Evolutionary conservation across 2,113 vertebrate genomes (phyloP).

Genomic region (Apeltes quadracus): DNA sequence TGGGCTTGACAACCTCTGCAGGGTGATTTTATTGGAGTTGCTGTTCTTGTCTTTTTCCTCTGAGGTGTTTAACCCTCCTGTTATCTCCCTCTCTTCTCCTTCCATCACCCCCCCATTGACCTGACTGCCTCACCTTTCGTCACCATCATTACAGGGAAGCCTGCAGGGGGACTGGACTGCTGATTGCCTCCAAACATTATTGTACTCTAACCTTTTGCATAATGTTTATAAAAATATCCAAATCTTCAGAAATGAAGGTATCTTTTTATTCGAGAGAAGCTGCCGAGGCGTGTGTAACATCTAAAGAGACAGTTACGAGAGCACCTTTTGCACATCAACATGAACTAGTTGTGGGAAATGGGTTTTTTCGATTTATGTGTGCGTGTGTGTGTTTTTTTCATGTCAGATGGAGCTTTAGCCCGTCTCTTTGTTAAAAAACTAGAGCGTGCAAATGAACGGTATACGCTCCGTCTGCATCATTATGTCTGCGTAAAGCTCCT

Average conservation of each 20-base stretch:
- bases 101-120: conserved; percentile 1
- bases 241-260: conserved; percentile 31
- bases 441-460: conserved; percentile 43
- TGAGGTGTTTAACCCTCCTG: neutral
- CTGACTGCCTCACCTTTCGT: conserved; percentile 17
- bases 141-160: conserved; percentile 32
- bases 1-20: neutral
- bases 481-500: conserved; percentile 33
- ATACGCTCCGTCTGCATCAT: conserved; percentile 38
- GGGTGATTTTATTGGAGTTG: neutral
- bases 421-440: conserved; percentile 50
- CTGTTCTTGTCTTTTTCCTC: neutral
- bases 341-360: conserved; percentile 25
- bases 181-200: no score
- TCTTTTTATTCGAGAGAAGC: conserved; percentile 32
- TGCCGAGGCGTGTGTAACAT: conserved; percentile 48
- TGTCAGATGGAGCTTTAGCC: conserved; percentile 26
- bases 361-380: conserved; percentile 15
- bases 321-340: conserved; percentile 29
- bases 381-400: neutral
- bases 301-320: conserved; percentile 20
- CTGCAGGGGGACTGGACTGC: conserved; percentile 31
- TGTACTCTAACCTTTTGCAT: neutral
- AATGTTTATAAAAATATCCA: conserved; percentile 25
- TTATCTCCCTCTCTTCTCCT: neutral